Evolutionary conservation across 2,797 vertebrate genomes (phyloP).

Genomic region (Ceryle rudis): DNA sequence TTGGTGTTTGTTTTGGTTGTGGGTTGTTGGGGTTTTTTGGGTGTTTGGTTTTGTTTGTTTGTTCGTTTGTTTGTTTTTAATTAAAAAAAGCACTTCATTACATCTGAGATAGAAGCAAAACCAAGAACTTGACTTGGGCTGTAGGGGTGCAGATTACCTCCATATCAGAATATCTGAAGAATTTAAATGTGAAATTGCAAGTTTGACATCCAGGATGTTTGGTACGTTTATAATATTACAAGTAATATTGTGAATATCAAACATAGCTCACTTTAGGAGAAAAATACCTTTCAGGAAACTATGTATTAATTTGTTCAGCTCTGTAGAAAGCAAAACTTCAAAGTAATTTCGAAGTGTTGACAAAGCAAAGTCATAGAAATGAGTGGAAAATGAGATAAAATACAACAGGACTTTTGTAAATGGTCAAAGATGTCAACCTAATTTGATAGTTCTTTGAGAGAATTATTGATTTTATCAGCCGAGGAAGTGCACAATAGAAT

Average conservation of each 20-base stretch:
- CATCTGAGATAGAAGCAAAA: background rate
- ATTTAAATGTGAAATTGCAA: background rate
- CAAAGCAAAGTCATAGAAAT: background rate
- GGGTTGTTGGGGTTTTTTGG: too few species aligned
- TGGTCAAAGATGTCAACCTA: background rate
- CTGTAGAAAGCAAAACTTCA: background rate
- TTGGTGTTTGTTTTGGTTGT: background rate
- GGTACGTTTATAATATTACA: background rate
- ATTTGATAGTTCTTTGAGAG: background rate
- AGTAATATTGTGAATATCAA: background rate
- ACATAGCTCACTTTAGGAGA: background rate
- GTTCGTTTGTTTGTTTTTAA: too few species aligned
- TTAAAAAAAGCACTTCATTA: background rate
- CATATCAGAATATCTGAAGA: background rate
- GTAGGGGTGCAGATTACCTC: background rate
- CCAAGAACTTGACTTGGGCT: background rate
- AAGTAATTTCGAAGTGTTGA: background rate
- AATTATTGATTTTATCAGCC: background rate
- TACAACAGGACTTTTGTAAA: background rate
- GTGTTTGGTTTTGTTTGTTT: too few species aligned
- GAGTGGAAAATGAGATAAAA: background rate
- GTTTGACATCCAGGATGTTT: background rate
- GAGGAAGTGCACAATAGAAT: background rate
- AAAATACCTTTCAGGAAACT: background rate
- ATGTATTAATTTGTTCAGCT: background rate